Evolutionary conservation across 1,140 invertebrate genomes (phyloP), one percentile per base, ranked within the genome.

Genomic region (Gonatopus flavifemur): DNA sequence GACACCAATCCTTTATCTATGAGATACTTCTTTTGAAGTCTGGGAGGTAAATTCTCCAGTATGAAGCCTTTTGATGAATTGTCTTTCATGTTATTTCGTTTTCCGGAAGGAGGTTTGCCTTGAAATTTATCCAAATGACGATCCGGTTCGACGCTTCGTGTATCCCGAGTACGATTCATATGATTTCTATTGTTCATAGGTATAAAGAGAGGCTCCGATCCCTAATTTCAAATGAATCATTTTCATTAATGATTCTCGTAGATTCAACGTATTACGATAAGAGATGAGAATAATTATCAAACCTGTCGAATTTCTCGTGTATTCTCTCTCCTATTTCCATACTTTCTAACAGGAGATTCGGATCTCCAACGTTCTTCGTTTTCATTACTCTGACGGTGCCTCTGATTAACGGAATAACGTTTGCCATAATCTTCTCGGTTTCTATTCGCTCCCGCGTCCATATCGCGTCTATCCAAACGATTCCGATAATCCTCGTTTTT

Each of bases 21-120:
- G 3, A 81, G 45, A 55, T 74, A 81, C 61, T 82, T 83, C 44
- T 76, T 78, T 40, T 71, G 67, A 1, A 84, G 69, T 39, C 82
- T 70, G 12, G 82, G 83, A 31, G 82, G 81, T 50, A 83, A 56
- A 21, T 69, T 61, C 38, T 83, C 80, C 24, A 81, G 60, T 45
- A 80, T 74, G 40, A 51, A 55, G 54, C 69, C 79, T 40, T 74
- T 73, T 44, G 49, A 53, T 45, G 79, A 69, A 22, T 68, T 64
- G 1, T 75, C 70, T 28, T 78, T 72, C 22, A 68, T 69, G 49
- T 69, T 67, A 36, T 74, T 67, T 18, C 74, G 54, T 45, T 81
- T 70, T 7, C 81, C 82, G n/a, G 78, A 78, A 2, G 81, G 79
- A 44, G 82, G 82, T 57, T 83, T 83, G 13, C 76, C 67, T 52